Evolutionary conservation across 1,140 invertebrate species (phyloP).

Genomic region (Drosophila albomicans): DNA sequence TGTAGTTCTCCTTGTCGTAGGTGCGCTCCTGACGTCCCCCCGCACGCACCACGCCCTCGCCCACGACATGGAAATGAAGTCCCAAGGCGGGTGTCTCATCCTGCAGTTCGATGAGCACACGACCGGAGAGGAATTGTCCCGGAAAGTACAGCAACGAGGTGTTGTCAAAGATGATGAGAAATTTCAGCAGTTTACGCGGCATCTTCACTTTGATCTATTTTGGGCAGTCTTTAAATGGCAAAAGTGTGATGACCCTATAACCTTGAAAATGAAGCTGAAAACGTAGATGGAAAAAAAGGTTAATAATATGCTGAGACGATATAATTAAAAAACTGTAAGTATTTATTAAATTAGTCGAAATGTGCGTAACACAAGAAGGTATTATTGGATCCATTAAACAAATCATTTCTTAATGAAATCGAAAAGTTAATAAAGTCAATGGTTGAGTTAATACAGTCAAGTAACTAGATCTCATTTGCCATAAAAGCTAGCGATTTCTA

Average conservation of each 20-base stretch:
- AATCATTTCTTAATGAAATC: no score
- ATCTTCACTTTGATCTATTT: slow-evolving; percentile 84
- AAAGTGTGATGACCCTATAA: slow-evolving; percentile 13
- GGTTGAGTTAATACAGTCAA: no score
- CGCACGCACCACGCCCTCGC: slow-evolving; percentile 95
- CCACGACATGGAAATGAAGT: slow-evolving; percentile 97
- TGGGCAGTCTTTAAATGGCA: neutral
- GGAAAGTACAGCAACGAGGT: slow-evolving; percentile 96
- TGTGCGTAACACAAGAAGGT: neutral
- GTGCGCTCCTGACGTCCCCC: slow-evolving; percentile 91
- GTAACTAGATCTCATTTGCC: no score
- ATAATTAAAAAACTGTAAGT: neutral
- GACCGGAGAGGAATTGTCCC: slow-evolving; percentile 95
- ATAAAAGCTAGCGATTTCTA: no score
- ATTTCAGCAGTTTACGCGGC: slow-evolving; percentile 95
- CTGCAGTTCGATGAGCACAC: slow-evolving; percentile 95
- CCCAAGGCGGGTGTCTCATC: slow-evolving; percentile 96
- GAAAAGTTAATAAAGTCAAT: no score
- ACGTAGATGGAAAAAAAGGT: neutral
- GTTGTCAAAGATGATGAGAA: slow-evolving; percentile 97
- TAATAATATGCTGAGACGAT: neutral
- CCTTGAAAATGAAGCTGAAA: slow-evolving; percentile 20
- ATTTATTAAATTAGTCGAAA: neutral
- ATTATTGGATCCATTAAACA: neutral
- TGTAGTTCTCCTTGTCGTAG: slow-evolving; percentile 97